These are phyloP conservation scores for Macheiramphus alcinus DNA, from an alignment of 2,113 vertebrate species.

Conservation along the genomic window DNA sequence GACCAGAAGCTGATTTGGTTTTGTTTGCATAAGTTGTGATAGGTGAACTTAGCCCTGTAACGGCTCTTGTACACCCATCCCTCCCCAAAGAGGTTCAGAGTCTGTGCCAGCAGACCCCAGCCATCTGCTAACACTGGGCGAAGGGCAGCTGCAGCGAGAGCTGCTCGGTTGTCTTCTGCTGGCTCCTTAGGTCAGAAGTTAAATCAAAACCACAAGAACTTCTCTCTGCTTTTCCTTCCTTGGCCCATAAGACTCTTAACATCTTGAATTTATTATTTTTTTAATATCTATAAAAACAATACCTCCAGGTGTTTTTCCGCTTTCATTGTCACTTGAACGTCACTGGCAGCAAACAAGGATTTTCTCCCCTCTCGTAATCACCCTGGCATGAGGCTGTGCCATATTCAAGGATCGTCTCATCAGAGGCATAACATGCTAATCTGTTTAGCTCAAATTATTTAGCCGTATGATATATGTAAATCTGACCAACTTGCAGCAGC, in stretches of 20 bases:
- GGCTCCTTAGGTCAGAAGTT: not conserved
- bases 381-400: not conserved
- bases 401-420: slow-evolving; percentile 38
- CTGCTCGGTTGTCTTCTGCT: fast-evolving
- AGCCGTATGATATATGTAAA: slow-evolving; percentile 43
- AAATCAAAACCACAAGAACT: not conserved
- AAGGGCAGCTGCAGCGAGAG: not conserved
- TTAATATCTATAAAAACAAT: not conserved
- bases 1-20: not conserved
- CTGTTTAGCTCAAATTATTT: slow-evolving; percentile 65
- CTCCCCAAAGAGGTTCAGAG: not conserved
- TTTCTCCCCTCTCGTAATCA: not conserved
- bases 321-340: not conserved
- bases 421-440: slow-evolving; percentile 47
- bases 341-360: not conserved
- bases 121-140: not conserved
- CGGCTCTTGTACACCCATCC: fast-evolving
- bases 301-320: not conserved
- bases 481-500: slow-evolving; percentile 31
- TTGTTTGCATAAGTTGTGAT: fast-evolving
- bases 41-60: not conserved
- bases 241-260: not conserved
- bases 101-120: no score
- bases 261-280: not conserved
- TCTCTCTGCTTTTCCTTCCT: not conserved